Percentiles rank a stretch among this genome's conserved stretches.
phyloP scores from a whole-genome alignment of 2,113 vertebrate species.

The Campylomormyrus tamandua region DNA sequence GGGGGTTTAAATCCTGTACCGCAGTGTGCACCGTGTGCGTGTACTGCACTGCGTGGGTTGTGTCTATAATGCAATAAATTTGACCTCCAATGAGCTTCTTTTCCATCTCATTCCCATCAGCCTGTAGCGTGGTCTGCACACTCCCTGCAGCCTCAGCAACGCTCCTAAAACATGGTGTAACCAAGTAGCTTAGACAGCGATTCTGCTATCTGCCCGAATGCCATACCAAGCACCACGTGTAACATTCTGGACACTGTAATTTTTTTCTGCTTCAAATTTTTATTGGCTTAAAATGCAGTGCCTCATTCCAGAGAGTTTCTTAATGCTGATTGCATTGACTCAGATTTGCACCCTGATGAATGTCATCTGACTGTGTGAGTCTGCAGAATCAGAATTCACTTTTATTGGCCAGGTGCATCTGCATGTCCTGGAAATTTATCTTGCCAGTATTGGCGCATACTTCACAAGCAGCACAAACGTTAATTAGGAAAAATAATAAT shows the following conservation, averaged over 20 bases:
- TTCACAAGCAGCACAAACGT: background rate
- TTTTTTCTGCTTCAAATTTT: background rate
- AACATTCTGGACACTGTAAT: background rate
- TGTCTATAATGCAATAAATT: constrained; percentile 7
- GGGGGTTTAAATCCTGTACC: background rate
- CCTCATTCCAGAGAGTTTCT: background rate
- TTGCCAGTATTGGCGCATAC: background rate
- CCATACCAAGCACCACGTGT: background rate
- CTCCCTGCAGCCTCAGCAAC: background rate
- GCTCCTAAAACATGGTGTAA: background rate
- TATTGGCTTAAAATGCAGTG: background rate
- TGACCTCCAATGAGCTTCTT: background rate
- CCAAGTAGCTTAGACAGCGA: background rate
- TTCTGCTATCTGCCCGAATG: background rate
- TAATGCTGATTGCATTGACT: background rate
- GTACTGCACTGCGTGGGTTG: background rate
- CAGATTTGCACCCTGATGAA: background rate
- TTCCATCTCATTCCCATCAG: background rate
- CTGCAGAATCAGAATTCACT: background rate
- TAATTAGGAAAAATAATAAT: background rate
- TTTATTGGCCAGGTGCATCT: background rate
- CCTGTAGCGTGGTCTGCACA: background rate
- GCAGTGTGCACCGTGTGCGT: background rate
- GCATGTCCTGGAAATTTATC: background rate
- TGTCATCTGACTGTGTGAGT: background rate